These are phyloP conservation scores for Rhimphoctona megacephalus DNA, from an alignment of 2,888 invertebrate genomes.

Conservation along the genomic window DNA sequence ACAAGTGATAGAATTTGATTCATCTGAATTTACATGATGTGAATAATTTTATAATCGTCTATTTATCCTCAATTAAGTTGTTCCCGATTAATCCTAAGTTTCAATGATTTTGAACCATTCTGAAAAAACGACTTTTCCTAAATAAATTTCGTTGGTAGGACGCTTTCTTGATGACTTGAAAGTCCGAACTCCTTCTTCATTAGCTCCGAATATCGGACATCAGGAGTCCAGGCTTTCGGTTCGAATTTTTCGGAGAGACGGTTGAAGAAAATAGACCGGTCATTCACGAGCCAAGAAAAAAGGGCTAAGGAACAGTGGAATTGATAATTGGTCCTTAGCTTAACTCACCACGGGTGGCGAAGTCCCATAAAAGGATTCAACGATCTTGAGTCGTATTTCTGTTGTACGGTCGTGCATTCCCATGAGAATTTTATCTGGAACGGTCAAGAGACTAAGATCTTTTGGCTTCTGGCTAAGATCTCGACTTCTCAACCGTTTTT, in stretches of 20 bases:
- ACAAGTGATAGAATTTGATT: background rate
- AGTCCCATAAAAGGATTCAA: constrained; percentile 58
- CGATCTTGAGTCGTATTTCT: constrained; percentile 22
- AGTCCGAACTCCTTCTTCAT: constrained; percentile 14
- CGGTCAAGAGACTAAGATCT: constrained; percentile 40
- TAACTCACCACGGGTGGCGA: constrained; percentile 45
- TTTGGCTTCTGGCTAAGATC: constrained; percentile 24
- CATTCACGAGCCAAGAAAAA: constrained; percentile 44
- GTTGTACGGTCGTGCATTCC: constrained; percentile 21
- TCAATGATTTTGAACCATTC: background rate
- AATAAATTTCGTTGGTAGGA: background rate
- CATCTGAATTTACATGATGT: background rate
- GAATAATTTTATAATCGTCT: background rate
- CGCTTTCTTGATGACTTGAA: background rate
- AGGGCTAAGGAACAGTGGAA: constrained; percentile 56
- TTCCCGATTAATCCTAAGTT: background rate
- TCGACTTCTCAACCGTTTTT: constrained; percentile 38
- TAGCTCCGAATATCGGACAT: background rate
- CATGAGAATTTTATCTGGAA: constrained; percentile 50
- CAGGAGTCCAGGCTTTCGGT: background rate
- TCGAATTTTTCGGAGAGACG: constrained; percentile 9
- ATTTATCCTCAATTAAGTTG: background rate
- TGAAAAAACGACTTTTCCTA: background rate
- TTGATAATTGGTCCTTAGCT: constrained; percentile 65
- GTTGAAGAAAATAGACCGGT: constrained; percentile 29